Evolutionary conservation across 2,113 vertebrate genomes (phyloP), one percentile per base, ranked within the genome.

Genomic region (Carettochelys insculpta): DNA sequence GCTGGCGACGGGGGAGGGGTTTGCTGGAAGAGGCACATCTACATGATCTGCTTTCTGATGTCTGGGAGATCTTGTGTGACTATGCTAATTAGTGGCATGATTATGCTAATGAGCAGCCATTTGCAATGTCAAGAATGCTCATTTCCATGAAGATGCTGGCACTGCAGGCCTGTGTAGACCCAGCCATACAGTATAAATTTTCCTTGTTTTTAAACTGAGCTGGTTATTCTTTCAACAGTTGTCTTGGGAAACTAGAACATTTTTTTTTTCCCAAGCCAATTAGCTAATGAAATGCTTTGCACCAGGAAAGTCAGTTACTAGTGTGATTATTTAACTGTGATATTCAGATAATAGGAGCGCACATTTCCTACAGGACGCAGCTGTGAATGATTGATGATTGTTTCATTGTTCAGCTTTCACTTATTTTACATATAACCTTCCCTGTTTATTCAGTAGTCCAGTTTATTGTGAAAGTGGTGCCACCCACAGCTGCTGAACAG

Each of bases 301-400:
- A 58, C 93, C 86, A 84, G 83, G 47, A 77, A 78, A 94, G 84
- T 88, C 83, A 96, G 56, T 85, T 90, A 85, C 52, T 89, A 92
- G 90, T 90, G 80, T 85, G 90, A 83, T 10, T 91, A 92, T 92
- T 96, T 85, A 65, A 82, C 83, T 79, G 80, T 83, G 81, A 51
- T 91, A 84, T 53, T 88, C 83, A 88, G 95, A 95, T 97, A 97
- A 92, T 93, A 92, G 91, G 77, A 76, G 75, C 86, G 89, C 86
- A 22, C 92, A 88, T 96, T 98, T 98, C 96, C 96, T 97, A 80
- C 91, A 96, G 98, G 98, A 98, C 98, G 96, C 83, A 94, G 84
- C 93, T 83, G 83, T 84, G 94, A 95, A 96, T 97, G 97, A 97
- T 97, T 95, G 94, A 97, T 95, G 94, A 95, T 92, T 82, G 82